These are phyloP conservation scores for Typhlomys cinereus DNA, from an alignment of 2,113 vertebrate genomes.

Conservation along the genomic window DNA sequence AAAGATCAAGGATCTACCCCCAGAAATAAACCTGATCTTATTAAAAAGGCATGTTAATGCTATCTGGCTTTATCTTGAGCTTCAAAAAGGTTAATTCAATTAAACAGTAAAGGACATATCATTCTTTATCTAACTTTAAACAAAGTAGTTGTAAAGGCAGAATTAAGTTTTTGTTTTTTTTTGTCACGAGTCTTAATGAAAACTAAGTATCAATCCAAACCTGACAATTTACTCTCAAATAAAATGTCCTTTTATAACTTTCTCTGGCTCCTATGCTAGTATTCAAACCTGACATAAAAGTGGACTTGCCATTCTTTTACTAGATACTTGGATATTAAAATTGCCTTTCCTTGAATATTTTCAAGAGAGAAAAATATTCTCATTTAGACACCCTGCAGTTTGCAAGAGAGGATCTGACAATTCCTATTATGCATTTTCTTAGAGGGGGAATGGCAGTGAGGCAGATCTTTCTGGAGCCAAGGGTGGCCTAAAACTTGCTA, in stretches of 20 bases:
- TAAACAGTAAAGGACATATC: background rate
- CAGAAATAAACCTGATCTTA: background rate
- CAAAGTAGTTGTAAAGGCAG: background rate
- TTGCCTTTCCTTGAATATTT: background rate
- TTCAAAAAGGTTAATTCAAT: no score
- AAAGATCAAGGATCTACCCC: background rate
- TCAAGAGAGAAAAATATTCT: background rate
- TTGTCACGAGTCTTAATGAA: conserved; percentile 5
- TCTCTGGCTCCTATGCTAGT: background rate
- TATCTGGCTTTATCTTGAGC: conserved; percentile 12
- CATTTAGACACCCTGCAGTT: background rate
- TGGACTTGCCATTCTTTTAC: background rate
- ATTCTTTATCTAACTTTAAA: conserved; percentile 19
- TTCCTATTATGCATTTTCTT: background rate
- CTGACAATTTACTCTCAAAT: background rate
- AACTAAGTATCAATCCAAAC: conserved; percentile 34
- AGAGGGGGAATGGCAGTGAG: no score
- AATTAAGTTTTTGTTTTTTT: conserved; percentile 5
- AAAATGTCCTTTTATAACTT: conserved; percentile 18
- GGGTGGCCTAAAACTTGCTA: background rate
- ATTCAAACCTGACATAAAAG: background rate
- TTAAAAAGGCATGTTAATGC: background rate
- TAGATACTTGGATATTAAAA: background rate
- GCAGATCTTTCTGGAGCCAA: background rate
- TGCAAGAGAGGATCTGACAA: background rate